phyloP scores from a whole-genome alignment of 2,888 invertebrate species.

The Aphidius colemani region DNA sequence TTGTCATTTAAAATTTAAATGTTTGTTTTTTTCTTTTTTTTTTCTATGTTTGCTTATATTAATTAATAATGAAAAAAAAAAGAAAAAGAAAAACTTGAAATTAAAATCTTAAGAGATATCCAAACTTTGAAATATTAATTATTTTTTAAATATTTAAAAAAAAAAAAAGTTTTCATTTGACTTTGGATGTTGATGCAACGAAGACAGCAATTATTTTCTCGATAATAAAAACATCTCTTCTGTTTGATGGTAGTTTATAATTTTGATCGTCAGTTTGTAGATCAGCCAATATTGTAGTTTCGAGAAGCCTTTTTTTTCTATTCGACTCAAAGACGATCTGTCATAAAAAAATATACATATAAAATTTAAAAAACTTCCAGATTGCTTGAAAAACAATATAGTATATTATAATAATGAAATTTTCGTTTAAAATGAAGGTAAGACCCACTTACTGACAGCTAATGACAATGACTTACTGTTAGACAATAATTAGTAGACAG shows the following conservation, averaged over 20 bases:
- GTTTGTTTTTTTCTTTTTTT: not conserved
- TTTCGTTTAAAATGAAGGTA: no score
- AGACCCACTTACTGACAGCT: no score
- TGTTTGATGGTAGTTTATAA: not conserved
- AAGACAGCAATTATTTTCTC: constrained; percentile 8
- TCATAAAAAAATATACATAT: constrained; percentile 52
- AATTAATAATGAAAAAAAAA: not conserved
- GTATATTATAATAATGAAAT: not conserved
- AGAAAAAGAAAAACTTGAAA: no score
- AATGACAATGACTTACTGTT: no score
- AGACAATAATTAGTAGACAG: no score
- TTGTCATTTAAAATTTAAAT: constrained; percentile 3
- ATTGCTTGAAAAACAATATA: not conserved
- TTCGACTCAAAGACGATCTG: constrained; percentile 71
- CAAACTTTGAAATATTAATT: no score
- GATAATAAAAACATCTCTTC: not conserved
- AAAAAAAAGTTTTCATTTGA: not conserved
- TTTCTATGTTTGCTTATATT: not conserved
- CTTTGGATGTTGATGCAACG: not conserved
- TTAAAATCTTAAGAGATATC: no score
- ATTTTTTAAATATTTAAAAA: no score
- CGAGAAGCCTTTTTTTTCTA: constrained; percentile 74
- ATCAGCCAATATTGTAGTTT: constrained; percentile 78
- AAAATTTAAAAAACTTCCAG: constrained; percentile 2
- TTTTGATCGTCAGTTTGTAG: constrained; percentile 43